Percentiles rank a stretch among this genome's conserved stretches.
These are phyloP conservation scores for Tipula lateralis DNA, from an alignment of 2,888 invertebrate species.

Conservation along the genomic window DNA sequence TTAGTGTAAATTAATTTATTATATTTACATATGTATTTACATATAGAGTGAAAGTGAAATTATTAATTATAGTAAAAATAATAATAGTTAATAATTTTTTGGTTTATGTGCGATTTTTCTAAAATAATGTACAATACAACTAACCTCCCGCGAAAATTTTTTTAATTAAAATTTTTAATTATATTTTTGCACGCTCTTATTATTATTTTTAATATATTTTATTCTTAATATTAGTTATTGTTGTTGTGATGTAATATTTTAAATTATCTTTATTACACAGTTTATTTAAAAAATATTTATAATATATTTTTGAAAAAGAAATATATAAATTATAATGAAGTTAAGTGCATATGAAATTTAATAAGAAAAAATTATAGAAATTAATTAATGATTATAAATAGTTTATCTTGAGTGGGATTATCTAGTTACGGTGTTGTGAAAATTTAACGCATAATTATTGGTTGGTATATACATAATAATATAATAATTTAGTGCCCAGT, in stretches of 20 bases:
- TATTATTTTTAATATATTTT: conserved; percentile 7
- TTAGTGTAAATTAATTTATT: conserved; percentile 6
- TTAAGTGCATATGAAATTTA: background rate
- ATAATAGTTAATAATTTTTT: background rate
- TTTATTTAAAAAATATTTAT: background rate
- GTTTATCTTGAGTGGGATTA: background rate
- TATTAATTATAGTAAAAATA: background rate
- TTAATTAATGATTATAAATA: background rate
- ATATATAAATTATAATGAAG: background rate
- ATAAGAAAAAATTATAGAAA: background rate
- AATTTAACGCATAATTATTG: background rate
- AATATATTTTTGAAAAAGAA: background rate
- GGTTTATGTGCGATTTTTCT: background rate
- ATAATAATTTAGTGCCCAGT: no score
- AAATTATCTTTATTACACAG: background rate
- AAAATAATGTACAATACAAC: background rate
- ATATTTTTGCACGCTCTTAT: background rate
- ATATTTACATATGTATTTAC: no score
- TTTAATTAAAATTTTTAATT: background rate
- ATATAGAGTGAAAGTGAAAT: background rate
- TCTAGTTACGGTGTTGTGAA: background rate
- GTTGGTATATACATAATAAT: no score
- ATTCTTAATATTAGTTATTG: background rate
- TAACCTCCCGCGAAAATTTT: background rate
- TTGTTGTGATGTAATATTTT: background rate